phyloP scores from a whole-genome alignment of 2,113 vertebrate species.

The Gambusia holbrooki region DNA sequence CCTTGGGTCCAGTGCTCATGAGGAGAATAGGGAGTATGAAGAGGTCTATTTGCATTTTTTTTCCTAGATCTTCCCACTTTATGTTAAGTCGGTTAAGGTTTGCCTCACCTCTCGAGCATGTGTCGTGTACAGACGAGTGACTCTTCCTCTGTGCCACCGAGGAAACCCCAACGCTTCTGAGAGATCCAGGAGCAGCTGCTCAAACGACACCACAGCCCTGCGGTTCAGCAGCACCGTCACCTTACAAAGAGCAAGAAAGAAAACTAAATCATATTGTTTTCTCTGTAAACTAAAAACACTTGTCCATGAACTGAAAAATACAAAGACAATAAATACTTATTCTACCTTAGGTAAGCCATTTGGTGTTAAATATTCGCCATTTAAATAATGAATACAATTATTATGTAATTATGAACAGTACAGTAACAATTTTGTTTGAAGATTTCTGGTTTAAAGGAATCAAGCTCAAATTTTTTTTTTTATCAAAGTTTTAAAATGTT shows the following conservation, averaged over 20 bases:
- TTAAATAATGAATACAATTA: too few species aligned
- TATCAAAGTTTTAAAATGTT: too few species aligned
- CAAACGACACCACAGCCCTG: constrained; percentile 90
- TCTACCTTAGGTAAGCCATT: too few species aligned
- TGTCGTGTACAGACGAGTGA: constrained; percentile 89
- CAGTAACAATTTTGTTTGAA: too few species aligned
- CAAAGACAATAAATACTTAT: too few species aligned
- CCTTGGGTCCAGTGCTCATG: background rate
- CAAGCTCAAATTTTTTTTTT: too few species aligned
- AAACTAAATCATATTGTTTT: background rate
- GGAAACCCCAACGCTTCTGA: constrained; percentile 94
- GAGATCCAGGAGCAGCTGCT: constrained; percentile 90
- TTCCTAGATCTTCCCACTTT: background rate
- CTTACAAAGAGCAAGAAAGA: constrained; percentile 39
- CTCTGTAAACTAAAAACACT: background rate
- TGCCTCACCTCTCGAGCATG: constrained; percentile 75
- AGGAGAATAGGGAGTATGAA: background rate
- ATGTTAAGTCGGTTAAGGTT: background rate
- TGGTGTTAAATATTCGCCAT: too few species aligned
- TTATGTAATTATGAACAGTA: too few species aligned
- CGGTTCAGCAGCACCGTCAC: constrained; percentile 88
- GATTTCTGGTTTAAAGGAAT: too few species aligned
- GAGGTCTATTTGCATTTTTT: background rate
- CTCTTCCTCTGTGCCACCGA: constrained; percentile 88
- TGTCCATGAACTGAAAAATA: too few species aligned